Evolutionary conservation across 2,113 vertebrate genomes (phyloP), one percentile per base, ranked within the genome.

Genomic region (Nicator chloris): DNA sequence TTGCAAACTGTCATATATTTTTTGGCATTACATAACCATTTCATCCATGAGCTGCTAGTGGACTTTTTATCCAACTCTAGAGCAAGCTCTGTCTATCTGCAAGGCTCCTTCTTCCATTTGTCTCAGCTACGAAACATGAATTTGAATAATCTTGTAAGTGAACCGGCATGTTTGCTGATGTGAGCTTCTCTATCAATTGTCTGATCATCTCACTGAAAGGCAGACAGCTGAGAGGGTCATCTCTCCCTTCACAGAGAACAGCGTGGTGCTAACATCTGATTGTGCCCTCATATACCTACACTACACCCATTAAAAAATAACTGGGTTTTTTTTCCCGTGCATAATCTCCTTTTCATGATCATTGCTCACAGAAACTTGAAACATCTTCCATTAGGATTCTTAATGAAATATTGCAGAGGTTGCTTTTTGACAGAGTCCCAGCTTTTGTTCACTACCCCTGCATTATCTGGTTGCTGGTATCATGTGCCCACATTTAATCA

Each of bases 1-100:
- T 83, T 93, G 95, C 86, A 90, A 94, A 86, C 77, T 94, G 80
- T 89, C 94, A 90, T 90, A 57, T 93, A 77, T 68, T 90, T 95
- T 94, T 88, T 86, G 82, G 47, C 69, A 86, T 96, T 96, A 91
- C 73, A 75, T 90, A 97, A 97, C 39, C 30, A n/a, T 69, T 86
- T 72, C 33, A 68, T 91, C 88, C 91, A 68, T 59, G 70, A 88
- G 69, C 27, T 92, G 76, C 57, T 83, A 61, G 59, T 63, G 82
- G 78, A 93, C 88, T 65, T 89, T 65, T 75, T 63, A 61, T 75
- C 66, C 30, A 26, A 79, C 61, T 71, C 53, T 27, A 22, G 81
- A 92, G 73, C 50, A 93, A 77, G 61, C 56, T 91, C 54, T 68
- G 40, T 40, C 66, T 94, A 30, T 90, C 75, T 73, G 40, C 57